Evolutionary conservation across 2,797 vertebrate genomes (phyloP).

Genomic region (Pelobates cultripes): DNA sequence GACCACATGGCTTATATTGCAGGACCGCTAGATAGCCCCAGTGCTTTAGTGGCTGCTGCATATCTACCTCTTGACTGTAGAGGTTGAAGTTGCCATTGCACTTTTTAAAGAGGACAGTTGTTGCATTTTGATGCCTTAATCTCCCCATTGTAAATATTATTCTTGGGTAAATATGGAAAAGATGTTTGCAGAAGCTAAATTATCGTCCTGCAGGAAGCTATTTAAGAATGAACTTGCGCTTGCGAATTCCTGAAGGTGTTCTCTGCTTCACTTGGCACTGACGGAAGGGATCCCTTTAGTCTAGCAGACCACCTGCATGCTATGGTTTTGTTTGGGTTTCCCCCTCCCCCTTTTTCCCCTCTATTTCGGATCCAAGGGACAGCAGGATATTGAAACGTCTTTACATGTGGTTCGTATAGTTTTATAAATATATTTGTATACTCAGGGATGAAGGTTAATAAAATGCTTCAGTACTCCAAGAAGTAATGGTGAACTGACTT

Average conservation of each 20-base stretch:
- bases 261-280: background rate
- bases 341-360: background rate
- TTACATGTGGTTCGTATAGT: background rate
- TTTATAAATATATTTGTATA: conserved; percentile 34
- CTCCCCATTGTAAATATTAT: background rate
- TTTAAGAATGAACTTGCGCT: background rate
- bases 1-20: background rate
- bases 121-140: background rate
- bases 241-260: background rate
- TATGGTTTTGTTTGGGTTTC: too few species aligned
- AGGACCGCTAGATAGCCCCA: background rate
- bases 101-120: background rate
- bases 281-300: background rate
- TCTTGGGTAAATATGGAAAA: background rate
- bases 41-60: background rate
- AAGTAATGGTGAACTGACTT: background rate
- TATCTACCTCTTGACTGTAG: background rate
- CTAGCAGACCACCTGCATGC: background rate
- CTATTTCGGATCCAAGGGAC: background rate
- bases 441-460: conserved; percentile 24
- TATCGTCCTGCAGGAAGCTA: background rate
- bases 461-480: background rate
- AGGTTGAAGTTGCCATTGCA: background rate
- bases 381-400: background rate
- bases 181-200: background rate